A percentile compares a stretch with the other conserved stretches of the same genome.
phyloP scores from a whole-genome alignment of 2,888 invertebrate species.

The Bruchidius siliquastri region DNA sequence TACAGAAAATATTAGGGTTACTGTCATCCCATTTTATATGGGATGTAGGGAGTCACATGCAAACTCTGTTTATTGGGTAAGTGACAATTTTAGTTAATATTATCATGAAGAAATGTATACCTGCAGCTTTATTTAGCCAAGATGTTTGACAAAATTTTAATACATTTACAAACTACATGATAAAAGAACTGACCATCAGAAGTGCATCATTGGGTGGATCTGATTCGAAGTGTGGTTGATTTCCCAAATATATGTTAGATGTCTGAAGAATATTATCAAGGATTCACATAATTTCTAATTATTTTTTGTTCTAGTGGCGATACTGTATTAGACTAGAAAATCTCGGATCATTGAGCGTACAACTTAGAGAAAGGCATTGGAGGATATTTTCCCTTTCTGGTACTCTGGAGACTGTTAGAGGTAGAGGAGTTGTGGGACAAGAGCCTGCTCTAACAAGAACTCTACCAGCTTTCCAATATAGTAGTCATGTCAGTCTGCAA shows the following conservation, averaged over 20 bases:
- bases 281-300: no score
- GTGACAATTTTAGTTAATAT: slow-evolving; percentile 8
- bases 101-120: no score
- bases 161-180: no score
- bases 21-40: slow-evolving; percentile 98
- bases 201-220: no score
- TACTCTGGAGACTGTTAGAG: slow-evolving; percentile 89
- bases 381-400: slow-evolving; percentile 92
- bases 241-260: no score
- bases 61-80: slow-evolving; percentile 87
- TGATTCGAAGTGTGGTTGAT: no score
- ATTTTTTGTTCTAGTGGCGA: slow-evolving; percentile 69
- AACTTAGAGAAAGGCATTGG: slow-evolving; percentile 96
- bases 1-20: slow-evolving; percentile 92
- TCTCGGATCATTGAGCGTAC: slow-evolving; percentile 81
- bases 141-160: no score
- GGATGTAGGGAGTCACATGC: slow-evolving; percentile 89
- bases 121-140: no score
- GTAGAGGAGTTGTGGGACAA: slow-evolving; percentile 96
- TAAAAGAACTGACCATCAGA: no score
- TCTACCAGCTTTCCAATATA: slow-evolving; percentile 95
- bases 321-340: slow-evolving; percentile 97
- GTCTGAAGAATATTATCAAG: no score
- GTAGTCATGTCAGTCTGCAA: slow-evolving; percentile 94
- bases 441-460: slow-evolving; percentile 87